A percentile compares a stretch with the other conserved stretches of the same genome.
phyloP scores from a whole-genome alignment of 2,113 vertebrate genomes.

The Ictalurus punctatus region DNA sequence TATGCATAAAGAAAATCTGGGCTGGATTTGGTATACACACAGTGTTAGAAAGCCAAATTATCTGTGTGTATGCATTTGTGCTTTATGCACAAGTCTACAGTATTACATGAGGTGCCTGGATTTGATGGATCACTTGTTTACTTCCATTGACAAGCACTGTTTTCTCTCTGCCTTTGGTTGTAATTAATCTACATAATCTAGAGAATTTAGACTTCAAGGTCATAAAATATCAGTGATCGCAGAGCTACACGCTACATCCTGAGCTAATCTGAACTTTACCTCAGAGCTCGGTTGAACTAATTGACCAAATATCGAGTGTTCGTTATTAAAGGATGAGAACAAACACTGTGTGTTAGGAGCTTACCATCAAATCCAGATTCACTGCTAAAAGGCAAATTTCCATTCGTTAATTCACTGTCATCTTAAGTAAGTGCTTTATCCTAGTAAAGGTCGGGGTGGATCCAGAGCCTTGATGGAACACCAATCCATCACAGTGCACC shows the following conservation, averaged over 20 bases:
- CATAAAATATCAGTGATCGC: not conserved
- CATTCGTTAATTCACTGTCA: not conserved
- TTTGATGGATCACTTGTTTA: slow-evolving; percentile 26
- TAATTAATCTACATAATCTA: slow-evolving; percentile 27
- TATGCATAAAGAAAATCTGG: not conserved
- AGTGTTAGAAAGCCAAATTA: not conserved
- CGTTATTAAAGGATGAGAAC: not conserved
- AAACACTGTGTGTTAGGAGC: not conserved
- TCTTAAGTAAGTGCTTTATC: not conserved
- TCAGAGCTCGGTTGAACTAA: not conserved
- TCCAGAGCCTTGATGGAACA: not conserved
- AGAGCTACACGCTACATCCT: not conserved
- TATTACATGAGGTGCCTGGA: not conserved
- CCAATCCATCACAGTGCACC: not conserved
- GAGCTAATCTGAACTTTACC: not conserved
- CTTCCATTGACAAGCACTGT: not conserved
- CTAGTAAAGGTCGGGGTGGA: not conserved
- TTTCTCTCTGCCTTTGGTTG: slow-evolving; percentile 4
- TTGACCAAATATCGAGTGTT: not conserved
- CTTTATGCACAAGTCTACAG: not conserved
- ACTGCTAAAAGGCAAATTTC: not conserved
- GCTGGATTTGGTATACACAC: not conserved
- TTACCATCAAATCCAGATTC: not conserved
- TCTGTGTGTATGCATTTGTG: not conserved
- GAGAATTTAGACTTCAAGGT: slow-evolving; percentile 1